phyloP scores from a whole-genome alignment of 2,888 invertebrate species.

The Ennomos erosarius region DNA sequence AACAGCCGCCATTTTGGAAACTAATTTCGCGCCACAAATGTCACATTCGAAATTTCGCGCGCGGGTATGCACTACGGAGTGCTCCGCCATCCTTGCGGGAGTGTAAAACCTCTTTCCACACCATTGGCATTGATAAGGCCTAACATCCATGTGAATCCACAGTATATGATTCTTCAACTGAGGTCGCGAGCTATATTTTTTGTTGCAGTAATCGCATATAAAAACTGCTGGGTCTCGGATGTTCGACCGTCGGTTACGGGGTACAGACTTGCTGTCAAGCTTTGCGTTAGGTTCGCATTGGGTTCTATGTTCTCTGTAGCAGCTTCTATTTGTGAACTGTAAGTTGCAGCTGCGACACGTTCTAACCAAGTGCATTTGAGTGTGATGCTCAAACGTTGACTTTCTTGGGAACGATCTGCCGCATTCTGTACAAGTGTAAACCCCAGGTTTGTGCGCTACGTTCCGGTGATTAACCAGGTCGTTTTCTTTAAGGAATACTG shows the following conservation, averaged over 20 bases:
- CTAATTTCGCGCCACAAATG: conserved; percentile 77
- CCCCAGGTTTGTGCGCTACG: conserved; percentile 59
- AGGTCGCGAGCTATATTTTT: conserved; percentile 67
- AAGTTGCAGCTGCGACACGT: conserved; percentile 67
- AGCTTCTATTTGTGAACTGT: conserved; percentile 72
- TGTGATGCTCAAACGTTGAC: conserved; percentile 64
- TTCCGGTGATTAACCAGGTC: conserved; percentile 57
- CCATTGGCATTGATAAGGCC: conserved; percentile 79
- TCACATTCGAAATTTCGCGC: conserved; percentile 82
- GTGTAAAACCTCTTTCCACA: conserved; percentile 83
- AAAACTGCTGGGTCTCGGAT: conserved; percentile 71
- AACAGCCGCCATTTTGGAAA: conserved; percentile 76
- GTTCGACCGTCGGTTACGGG: conserved; percentile 64
- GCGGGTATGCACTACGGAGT: conserved; percentile 81
- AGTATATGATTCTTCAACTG: conserved; percentile 78
- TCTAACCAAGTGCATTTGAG: conserved; percentile 72
- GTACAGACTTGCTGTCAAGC: conserved; percentile 57
- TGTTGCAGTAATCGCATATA: conserved; percentile 72
- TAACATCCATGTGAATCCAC: conserved; percentile 78
- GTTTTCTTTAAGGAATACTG: conserved; percentile 50
- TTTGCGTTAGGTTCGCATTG: conserved; percentile 73
- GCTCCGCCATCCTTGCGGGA: conserved; percentile 78
- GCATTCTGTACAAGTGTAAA: conserved; percentile 66
- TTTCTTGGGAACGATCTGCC: conserved; percentile 64
- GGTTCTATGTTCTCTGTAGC: conserved; percentile 71